Base-by-base conservation (phyloP, 1,140 invertebrate species). In the Manduca sexta region DNA sequence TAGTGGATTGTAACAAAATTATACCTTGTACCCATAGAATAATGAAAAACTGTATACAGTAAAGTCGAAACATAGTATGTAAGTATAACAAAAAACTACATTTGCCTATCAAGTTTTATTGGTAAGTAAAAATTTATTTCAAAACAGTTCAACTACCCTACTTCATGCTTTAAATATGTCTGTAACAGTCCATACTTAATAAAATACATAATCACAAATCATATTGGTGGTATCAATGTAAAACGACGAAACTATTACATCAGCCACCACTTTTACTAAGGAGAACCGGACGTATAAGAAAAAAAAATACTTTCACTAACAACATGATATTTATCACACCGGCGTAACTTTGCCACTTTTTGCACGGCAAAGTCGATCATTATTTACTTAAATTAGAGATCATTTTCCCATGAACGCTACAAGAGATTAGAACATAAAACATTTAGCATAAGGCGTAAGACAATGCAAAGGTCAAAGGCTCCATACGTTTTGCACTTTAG, bases 301-400 rank as follows among this genome's bases (percentile, higher is more conserved):
- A 74, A 73, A 73, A 67, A 67, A 68, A 64, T 57, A 82, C 78
- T 82, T 82, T 82, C 78, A 74, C 78, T 79, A 56, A 59, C 17
- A 11, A 12, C 47, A 44, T 47, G 6, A 2, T 37, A 59, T 45
- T 53, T 49, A 53, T 54, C 33, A 49, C 56, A 64, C 50, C 18
- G 64, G 49, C 38, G 1, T 45, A 56, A 47, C 21, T 6, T 16
- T 11, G 40, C 18, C 33, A 16, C 3, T 30, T 33, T 18, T 30
- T 31, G 21, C 31, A 41, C 2, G 30, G 18, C n/a, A 52, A 50
- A 52, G 13, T 49, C n/a, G 14, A 49, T 26, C n/a, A 0, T 47
- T 44, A 50, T 39, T 1, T 3, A 11, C 1, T 12, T 44, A 3
- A 40, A 17, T 7, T 14, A 21, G 52, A 31, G 45, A 35, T 14